Base-by-base conservation (phyloP, 2,113 vertebrate species). In the Bubo scandiacus region DNA sequence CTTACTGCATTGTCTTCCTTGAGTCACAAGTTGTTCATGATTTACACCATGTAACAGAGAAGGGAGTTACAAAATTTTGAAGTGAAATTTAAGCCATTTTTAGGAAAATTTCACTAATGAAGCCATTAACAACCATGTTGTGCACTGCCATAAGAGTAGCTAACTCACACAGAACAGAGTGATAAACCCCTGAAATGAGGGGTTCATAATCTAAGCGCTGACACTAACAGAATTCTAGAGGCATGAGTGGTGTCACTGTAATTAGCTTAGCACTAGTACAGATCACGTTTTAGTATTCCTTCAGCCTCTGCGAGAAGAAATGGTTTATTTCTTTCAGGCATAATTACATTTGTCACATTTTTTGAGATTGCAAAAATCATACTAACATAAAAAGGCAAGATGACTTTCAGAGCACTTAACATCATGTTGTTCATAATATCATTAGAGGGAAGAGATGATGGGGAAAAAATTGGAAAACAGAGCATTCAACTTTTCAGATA, bases 291-390 rank as follows among this genome's bases (percentile, higher is more conserved):
- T 86, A 93, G 55, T 92, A 62, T 79, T 92, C 61, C 78, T 93
- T 51, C 81, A 66, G 68, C 59, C 36, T 93, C 38, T 94, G 34
- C 4, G 9, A 92, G 72, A 72, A 66, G 49, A 93, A 23, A 54
- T 68, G 42, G 21, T 86, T 94, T 94, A 47, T 86, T 94, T 96
- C 81, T 96, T 96, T 92, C 62, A 83, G 51, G 49, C 63, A 29
- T 88, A 81, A 95, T 94, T 94, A 68, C 40, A 81, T 96, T 91
- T 94, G 78, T 93, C 84, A 94, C 22, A 32, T 90, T 68, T 95
- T 96, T 95, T 92, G 59, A 77, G 87, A 72, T 51, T 88, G 57
- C 9, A 54, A 73, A 92, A 91, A 51, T 58, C 6, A 47, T 79
- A 52, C 1, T 3, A 79, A 62, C 30, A 43, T 85, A 83, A 94